Evolutionary conservation across 2,888 invertebrate species (phyloP), one percentile per base, ranked within the genome.

Genomic region (Cheilosia vernalis): DNA sequence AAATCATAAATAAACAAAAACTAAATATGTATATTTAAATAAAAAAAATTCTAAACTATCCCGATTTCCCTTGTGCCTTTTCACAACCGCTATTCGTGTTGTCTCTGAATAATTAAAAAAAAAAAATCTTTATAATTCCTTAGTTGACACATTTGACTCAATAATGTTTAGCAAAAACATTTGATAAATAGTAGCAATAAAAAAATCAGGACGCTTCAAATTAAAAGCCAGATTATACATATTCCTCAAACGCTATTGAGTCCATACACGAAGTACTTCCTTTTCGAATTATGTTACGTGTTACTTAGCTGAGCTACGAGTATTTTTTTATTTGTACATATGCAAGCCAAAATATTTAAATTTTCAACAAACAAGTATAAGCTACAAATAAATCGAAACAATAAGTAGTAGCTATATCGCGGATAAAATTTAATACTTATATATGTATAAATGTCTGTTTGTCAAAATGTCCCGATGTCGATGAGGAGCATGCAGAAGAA

Each of bases 41-140:
- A 58, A 81, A n/a, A 77, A 27, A 61, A 44, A 84, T 87, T 87
- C 86, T 80, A 80, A 87, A 87, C 87, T 87, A 87, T 88, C 88
- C 88, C 88, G 78, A 88, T 88, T 88, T 88, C 88, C 88, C 88
- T 88, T 87, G 88, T 88, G 88, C 88, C 88, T 88, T 88, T 88
- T 88, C 78, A 87, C 87, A 88, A 88, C 86, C 87, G 87, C 87
- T 87, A 66, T 88, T 87, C 81, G 88, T 87, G 87, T 87, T 88
- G 87, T 87, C 87, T 87, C 81, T 88, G 73, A 86, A 82, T 87
- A 79, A 85, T 84, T 79, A 63, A 73, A 64, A 66, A 53, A 80
- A 6, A 6, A 27, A 6, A 24, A 19, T 17, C 19, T 49, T 49
- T 4, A 33, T 63, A 51, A 21, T 15, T 24, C n/a, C 47, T 69